These are phyloP conservation scores for Nesoenas mayeri DNA, from an alignment of 2,113 vertebrate genomes.

Conservation along the genomic window DNA sequence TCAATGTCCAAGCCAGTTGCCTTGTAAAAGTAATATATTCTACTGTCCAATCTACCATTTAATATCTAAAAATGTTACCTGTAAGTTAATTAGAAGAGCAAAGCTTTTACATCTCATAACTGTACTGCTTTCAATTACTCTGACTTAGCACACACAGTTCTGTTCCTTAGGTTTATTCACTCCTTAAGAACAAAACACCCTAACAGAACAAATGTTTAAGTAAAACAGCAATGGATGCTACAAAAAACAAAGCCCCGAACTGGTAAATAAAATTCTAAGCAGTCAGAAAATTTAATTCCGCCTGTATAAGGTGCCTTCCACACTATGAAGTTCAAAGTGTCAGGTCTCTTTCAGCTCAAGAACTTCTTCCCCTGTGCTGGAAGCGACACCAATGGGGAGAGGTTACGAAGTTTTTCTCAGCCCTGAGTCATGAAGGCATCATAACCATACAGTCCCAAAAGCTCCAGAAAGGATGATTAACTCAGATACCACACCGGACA, in stretches of 20 bases:
- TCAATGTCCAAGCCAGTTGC: accelerated
- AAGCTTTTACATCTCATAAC: not conserved
- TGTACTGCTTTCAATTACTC: not conserved
- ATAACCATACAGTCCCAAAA: not conserved
- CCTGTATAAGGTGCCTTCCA: not conserved
- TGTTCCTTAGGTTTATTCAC: not conserved
- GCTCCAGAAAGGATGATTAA: not conserved
- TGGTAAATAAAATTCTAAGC: not conserved
- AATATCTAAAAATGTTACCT: not conserved
- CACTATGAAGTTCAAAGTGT: not conserved
- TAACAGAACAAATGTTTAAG: not conserved
- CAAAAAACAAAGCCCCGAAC: not conserved
- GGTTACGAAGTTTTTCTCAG: not conserved
- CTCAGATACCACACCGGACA: not conserved
- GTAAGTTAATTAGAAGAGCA: not conserved
- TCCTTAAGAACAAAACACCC: not conserved
- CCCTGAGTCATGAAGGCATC: accelerated
- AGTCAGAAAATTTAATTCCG: not conserved
- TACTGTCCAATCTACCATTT: not conserved
- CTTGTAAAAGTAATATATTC: not conserved
- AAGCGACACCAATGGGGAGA: not conserved
- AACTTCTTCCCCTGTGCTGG: not conserved
- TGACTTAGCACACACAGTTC: not conserved
- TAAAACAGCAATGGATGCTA: not conserved
- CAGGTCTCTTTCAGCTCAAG: not conserved